Conservation (phyloP, 2,797 vertebrate species). For the Typhlichthys subterraneus region DNA sequence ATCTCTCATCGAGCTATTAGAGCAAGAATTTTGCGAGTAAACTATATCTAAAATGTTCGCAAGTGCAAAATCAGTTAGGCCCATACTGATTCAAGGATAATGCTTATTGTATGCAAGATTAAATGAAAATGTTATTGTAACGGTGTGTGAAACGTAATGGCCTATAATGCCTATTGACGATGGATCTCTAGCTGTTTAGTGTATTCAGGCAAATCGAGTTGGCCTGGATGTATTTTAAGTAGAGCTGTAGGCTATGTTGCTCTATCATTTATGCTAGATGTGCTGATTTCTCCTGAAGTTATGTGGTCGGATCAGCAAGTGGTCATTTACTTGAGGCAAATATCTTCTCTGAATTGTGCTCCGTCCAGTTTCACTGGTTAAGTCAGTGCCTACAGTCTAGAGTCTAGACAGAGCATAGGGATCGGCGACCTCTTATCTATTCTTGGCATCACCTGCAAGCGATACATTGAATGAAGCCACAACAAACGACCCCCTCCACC, state of each 20-base stretch:
- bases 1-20: too few relatives aligned
- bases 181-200: conserved; percentile 21
- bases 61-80: too few relatives aligned
- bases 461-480: conserved; percentile 77
- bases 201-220: conserved; percentile 25
- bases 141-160: not conserved
- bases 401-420: conserved; percentile 78
- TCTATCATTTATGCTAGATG: conserved; percentile 57
- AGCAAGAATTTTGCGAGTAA: not conserved
- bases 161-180: not conserved
- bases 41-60: too few relatives aligned
- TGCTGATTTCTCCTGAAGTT: conserved; percentile 25
- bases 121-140: not conserved
- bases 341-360: conserved; percentile 67
- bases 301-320: conserved; percentile 45
- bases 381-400: conserved; percentile 66
- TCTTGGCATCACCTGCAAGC: conserved; percentile 87
- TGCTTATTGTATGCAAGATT: not conserved
- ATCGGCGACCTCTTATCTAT: conserved; percentile 86
- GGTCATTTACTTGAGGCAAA: conserved; percentile 66
- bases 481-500: conserved; percentile 57
- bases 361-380: conserved; percentile 73
- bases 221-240: conserved; percentile 15
- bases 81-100: not conserved
- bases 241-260: conserved; percentile 21